A percentile compares a stretch with the other conserved stretches of the same genome.
Conservation (phyloP, 2,797 vertebrate genomes). For the Poecilia velifera region DNA sequence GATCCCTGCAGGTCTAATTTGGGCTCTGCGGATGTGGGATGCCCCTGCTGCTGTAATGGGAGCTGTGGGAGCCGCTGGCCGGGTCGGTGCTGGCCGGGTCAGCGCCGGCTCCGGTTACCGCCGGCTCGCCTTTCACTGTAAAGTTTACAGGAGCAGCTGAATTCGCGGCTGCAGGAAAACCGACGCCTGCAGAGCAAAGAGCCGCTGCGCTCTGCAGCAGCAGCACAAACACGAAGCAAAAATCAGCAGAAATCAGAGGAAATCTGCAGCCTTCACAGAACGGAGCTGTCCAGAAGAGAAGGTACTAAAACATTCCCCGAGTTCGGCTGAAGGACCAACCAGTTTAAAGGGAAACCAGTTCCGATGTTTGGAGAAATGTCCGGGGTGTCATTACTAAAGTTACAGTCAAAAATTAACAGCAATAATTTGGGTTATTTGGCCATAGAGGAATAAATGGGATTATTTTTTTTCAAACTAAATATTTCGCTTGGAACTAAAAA, state of each 20-base stretch:
- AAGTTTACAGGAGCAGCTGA: constrained; percentile 27
- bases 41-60: constrained; percentile 9
- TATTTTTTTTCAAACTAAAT: too few species aligned
- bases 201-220: background rate
- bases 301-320: background rate
- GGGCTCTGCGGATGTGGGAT: constrained; percentile 20
- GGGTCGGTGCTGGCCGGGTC: constrained; percentile 35
- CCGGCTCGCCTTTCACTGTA: constrained; percentile 50
- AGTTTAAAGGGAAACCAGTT: background rate
- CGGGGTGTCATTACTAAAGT: too few species aligned
- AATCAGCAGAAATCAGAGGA: background rate
- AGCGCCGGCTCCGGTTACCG: constrained; percentile 27
- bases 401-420: too few species aligned
- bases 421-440: too few species aligned
- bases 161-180: background rate
- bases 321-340: background rate
- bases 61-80: constrained; percentile 15
- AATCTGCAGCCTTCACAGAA: background rate
- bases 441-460: too few species aligned
- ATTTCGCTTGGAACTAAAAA: too few species aligned
- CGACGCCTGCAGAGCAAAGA: background rate
- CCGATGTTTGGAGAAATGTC: background rate
- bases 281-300: background rate
- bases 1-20: background rate
- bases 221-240: too few species aligned